A percentile compares a stretch with the other conserved stretches of the same genome.
Conservation (phyloP, 2,888 invertebrate species). For the Machimus atricapillus region DNA sequence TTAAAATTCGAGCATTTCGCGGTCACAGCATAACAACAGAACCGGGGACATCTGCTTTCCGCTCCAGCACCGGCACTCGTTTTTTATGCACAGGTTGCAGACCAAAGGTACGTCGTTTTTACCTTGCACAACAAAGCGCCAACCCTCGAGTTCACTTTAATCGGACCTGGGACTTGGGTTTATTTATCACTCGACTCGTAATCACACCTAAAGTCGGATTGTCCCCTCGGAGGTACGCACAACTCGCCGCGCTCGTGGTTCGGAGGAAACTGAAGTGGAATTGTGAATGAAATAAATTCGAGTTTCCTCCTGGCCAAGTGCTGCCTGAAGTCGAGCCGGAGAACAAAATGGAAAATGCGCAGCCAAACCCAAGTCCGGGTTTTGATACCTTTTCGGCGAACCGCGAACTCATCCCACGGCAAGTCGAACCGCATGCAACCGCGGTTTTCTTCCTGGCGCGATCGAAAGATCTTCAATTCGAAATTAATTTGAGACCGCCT, state of each 20-base stretch:
- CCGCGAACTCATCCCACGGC: background rate
- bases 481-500: background rate
- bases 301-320: background rate
- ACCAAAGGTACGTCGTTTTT: background rate
- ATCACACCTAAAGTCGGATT: background rate
- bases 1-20: background rate
- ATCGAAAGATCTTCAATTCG: background rate
- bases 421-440: background rate
- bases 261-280: background rate
- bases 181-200: background rate
- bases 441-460: background rate
- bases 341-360: background rate
- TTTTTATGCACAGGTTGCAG: background rate
- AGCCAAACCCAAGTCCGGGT: background rate
- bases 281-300: background rate
- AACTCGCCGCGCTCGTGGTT: background rate
- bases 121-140: background rate
- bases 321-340: background rate
- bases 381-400: background rate
- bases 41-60: conserved; percentile 10
- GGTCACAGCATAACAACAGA: background rate
- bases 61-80: background rate
- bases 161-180: background rate
- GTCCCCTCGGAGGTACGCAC: background rate
- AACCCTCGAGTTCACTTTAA: background rate